Conservation (phyloP, 2,888 invertebrate genomes). For the Rhingia rostrata region DNA sequence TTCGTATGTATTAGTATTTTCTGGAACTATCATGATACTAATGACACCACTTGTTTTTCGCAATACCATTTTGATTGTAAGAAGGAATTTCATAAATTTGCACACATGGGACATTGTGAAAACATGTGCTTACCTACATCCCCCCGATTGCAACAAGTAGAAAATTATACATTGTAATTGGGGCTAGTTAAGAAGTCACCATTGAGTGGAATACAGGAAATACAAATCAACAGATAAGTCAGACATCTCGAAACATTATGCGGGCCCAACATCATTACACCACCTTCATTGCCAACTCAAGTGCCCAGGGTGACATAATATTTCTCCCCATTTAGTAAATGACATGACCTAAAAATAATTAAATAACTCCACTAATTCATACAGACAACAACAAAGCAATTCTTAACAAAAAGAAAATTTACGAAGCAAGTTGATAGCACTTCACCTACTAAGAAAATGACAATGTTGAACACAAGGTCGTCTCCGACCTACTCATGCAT, state of each 20-base stretch:
- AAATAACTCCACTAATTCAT: not conserved
- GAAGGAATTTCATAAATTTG: too few relatives aligned
- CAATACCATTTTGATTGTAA: too few relatives aligned
- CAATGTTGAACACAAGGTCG: constrained; percentile 32
- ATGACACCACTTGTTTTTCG: too few relatives aligned
- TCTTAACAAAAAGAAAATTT: not conserved
- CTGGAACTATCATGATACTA: too few relatives aligned
- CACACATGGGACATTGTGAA: not conserved
- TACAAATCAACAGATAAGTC: not conserved
- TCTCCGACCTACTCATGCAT: constrained; percentile 12
- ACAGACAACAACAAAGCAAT: not conserved
- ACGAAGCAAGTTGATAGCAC: constrained; percentile 6
- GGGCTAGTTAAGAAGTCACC: not conserved
- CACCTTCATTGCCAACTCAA: not conserved
- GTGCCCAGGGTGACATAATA: not conserved
- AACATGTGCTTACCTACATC: not conserved
- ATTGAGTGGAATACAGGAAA: not conserved
- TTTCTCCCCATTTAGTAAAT: not conserved
- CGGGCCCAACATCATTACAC: not conserved
- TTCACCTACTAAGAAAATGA: constrained; percentile 42
- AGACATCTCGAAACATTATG: not conserved
- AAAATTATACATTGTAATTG: constrained; percentile 3
- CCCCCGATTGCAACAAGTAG: constrained; percentile 32
- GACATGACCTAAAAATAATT: not conserved
- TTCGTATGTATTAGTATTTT: too few relatives aligned